These are phyloP conservation scores for Ptychoptera albimana DNA, from an alignment of 2,888 invertebrate species.

Conservation along the genomic window DNA sequence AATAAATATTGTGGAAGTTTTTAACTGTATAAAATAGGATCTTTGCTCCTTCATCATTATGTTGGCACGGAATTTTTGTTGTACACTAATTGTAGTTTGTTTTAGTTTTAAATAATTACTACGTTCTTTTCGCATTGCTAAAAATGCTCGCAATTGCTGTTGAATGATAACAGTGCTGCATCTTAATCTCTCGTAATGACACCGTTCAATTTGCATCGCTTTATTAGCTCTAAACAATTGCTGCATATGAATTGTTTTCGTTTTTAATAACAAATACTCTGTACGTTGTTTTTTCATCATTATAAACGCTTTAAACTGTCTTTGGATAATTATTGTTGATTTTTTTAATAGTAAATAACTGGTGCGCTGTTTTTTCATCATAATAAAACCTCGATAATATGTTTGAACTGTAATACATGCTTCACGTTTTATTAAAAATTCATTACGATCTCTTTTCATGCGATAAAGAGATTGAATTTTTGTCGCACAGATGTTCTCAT, in stretches of 20 bases:
- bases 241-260: slow-evolving; percentile 14
- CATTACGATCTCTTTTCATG: slow-evolving; percentile 19
- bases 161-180: slow-evolving; percentile 29
- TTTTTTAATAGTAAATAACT: slow-evolving; percentile 13
- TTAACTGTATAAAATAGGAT: slow-evolving; percentile 14
- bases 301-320: slow-evolving; percentile 13
- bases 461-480: slow-evolving; percentile 22
- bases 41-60: slow-evolving; percentile 13
- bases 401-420: slow-evolving; percentile 27
- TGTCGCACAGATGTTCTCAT: slow-evolving; percentile 14
- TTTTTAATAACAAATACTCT: slow-evolving; percentile 13
- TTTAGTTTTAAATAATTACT: slow-evolving; percentile 14
- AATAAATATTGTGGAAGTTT: slow-evolving; percentile 17
- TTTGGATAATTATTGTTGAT: slow-evolving; percentile 17
- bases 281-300: slow-evolving; percentile 14
- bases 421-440: slow-evolving; percentile 17
- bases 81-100: slow-evolving; percentile 19
- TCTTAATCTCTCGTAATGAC: slow-evolving; percentile 16
- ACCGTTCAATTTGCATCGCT: slow-evolving; percentile 16
- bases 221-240: slow-evolving; percentile 16
- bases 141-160: slow-evolving; percentile 26
- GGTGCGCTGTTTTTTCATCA: slow-evolving; percentile 14
- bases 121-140: slow-evolving; percentile 18
- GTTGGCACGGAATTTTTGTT: slow-evolving; percentile 25
- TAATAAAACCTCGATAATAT: slow-evolving; percentile 20